Base-by-base conservation (phyloP, 2,797 vertebrate genomes). In the Melanotaenia trifasciata region DNA sequence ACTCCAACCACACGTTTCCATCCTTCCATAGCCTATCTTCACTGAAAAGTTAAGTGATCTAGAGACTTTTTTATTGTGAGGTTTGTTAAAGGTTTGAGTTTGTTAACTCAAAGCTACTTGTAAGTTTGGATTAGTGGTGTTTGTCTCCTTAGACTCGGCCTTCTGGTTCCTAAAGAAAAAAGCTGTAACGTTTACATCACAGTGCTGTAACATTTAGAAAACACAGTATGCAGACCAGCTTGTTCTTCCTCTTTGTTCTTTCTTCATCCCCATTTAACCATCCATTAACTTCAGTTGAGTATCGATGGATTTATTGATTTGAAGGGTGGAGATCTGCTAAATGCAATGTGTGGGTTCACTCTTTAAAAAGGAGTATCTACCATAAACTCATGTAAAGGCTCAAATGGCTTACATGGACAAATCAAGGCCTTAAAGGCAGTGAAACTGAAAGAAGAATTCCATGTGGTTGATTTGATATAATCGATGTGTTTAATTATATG, bases 221-320 rank as follows among this genome's bases (percentile, higher is more conserved):
- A 43, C 20, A 20, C 50, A 13, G 38, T 14, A 24, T 50, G 33
- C 32, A 7, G 24, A 53, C 20, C 40, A 30, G 18, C 13, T 61
- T 16, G 30, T 32, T 63, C 45, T 58, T 64, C 62, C 22, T 58
- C 40, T 60, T 32, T 13, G 59, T 60, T 60, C 22, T 38, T 32
- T 36, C 33, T n/a, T 47, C 43, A 7, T 50, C 50, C 47, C 50
- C 12, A 13, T 13, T 32, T 20, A 45, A 50, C 35, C 36, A 43
- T 56, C 62, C 20, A 66, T 62, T 67, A 57, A 38, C 16, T 57
- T 58, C 20, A 5, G 63, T 69, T 62, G 32, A 57, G 40, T 62
- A 36, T 16, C 57, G 51, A 71, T 36, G n/a, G 58, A 72, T 57
- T 54, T 57, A 77, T 71, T 30, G 58, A 59, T 69, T 9, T 36